phyloP scores from a whole-genome alignment of 2,797 vertebrate genomes.

The Sorex maritimensis region DNA sequence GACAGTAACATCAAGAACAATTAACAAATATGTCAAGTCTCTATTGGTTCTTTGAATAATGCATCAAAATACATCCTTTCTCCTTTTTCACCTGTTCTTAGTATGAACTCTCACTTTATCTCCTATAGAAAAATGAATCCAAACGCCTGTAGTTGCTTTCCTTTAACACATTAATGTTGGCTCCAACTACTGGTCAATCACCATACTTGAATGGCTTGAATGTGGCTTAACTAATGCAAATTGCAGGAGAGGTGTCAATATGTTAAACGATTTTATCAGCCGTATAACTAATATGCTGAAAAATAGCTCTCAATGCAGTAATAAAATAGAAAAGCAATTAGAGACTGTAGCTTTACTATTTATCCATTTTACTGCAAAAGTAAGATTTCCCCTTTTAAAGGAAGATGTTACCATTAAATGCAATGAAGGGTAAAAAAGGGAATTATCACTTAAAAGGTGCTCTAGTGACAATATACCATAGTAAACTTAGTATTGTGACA shows the following conservation, averaged over 20 bases:
- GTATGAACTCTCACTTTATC: background rate
- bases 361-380: conserved; percentile 52
- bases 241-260: too few species aligned
- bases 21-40: conserved; percentile 51
- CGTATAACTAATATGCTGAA: conserved; percentile 50
- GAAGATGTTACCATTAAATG: conserved; percentile 13
- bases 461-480: conserved; percentile 45
- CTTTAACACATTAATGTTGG: background rate
- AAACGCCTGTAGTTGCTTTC: conserved; percentile 28
- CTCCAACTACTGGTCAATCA: too few species aligned
- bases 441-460: conserved; percentile 6
- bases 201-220: too few species aligned
- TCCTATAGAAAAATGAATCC: conserved; percentile 26
- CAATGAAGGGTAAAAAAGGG: background rate
- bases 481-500: background rate
- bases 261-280: conserved; percentile 4
- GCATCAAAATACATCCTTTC: background rate
- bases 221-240: too few species aligned
- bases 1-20: background rate
- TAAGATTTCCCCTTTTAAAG: conserved; percentile 54
- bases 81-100: conserved; percentile 1
- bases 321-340: conserved; percentile 53
- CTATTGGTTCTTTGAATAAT: conserved; percentile 5
- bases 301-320: conserved; percentile 37
- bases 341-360: conserved; percentile 52